Percentiles rank a stretch among this genome's conserved stretches.
Conservation (phyloP, 2,888 invertebrate genomes). For the Pterostichus madidus region DNA sequence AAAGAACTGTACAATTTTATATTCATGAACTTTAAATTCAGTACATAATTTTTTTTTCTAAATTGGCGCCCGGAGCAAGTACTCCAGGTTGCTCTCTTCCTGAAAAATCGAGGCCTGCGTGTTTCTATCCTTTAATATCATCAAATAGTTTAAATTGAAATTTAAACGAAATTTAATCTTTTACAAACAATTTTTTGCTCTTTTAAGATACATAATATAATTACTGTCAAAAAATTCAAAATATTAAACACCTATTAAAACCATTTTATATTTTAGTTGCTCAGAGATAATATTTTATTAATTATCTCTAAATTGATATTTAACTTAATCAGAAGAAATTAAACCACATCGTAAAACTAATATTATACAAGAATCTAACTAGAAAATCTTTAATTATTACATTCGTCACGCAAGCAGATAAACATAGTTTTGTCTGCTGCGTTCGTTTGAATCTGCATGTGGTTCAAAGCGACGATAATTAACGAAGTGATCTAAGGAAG, state of each 20-base stretch:
- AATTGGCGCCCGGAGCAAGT: too few relatives aligned
- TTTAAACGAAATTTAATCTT: neutral
- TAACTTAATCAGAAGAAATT: neutral
- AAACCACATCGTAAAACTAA: constrained; percentile 1
- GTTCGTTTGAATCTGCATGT: constrained; percentile 1
- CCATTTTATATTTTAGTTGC: neutral
- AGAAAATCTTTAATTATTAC: neutral
- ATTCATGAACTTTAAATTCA: too few relatives aligned
- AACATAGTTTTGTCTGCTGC: neutral
- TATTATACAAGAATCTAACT: neutral
- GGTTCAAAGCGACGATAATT: neutral
- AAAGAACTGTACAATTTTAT: too few relatives aligned
- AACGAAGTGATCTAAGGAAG: constrained; percentile 7
- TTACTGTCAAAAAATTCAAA: neutral
- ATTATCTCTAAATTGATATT: constrained; percentile 24
- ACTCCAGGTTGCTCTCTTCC: too few relatives aligned
- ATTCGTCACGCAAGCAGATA: constrained; percentile 4
- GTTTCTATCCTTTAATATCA: too few relatives aligned
- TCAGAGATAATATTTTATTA: neutral
- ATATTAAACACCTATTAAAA: neutral
- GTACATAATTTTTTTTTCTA: too few relatives aligned
- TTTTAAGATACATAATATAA: neutral
- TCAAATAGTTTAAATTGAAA: too few relatives aligned
- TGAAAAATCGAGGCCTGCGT: too few relatives aligned
- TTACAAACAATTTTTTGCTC: neutral